Conservation (phyloP, 2,113 vertebrate species). For the Phyllostomus hastatus region DNA sequence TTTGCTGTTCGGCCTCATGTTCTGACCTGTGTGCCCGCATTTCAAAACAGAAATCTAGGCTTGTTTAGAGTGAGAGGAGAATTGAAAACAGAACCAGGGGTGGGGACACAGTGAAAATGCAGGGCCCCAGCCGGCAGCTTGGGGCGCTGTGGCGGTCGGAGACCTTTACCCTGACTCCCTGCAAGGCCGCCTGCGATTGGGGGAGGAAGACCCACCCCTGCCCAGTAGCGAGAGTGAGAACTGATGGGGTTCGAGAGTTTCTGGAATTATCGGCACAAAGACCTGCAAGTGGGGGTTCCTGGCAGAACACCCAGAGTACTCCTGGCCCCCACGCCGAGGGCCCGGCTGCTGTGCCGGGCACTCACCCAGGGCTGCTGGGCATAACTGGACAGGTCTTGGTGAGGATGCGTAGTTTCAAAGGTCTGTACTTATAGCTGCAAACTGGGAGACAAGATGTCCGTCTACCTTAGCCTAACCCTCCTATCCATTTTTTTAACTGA, state of each 20-base stretch:
- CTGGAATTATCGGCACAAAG: not conserved
- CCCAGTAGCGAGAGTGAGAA: not conserved
- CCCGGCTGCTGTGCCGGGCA: not conserved
- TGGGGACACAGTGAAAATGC: not conserved
- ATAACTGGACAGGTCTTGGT: not conserved
- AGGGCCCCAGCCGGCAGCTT: not conserved
- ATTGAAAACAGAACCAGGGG: not conserved
- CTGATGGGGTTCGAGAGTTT: not conserved
- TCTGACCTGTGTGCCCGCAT: not conserved
- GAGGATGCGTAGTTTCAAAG: not conserved
- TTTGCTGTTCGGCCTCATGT: not conserved
- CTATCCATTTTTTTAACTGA: not conserved
- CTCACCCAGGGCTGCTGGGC: not conserved
- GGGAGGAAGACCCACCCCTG: not conserved
- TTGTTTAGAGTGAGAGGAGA: slow-evolving; percentile 9
- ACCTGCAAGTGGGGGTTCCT: not conserved
- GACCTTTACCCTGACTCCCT: not conserved
- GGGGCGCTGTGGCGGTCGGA: not conserved
- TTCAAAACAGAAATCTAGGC: not conserved
- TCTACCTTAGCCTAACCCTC: not conserved
- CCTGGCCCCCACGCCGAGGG: not conserved
- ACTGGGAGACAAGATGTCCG: slow-evolving; percentile 3
- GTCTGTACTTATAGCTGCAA: not conserved
- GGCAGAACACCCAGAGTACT: not conserved
- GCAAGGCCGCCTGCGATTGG: not conserved